Conservation (phyloP, 2,797 vertebrate genomes). For the Danio choprae region DNA sequence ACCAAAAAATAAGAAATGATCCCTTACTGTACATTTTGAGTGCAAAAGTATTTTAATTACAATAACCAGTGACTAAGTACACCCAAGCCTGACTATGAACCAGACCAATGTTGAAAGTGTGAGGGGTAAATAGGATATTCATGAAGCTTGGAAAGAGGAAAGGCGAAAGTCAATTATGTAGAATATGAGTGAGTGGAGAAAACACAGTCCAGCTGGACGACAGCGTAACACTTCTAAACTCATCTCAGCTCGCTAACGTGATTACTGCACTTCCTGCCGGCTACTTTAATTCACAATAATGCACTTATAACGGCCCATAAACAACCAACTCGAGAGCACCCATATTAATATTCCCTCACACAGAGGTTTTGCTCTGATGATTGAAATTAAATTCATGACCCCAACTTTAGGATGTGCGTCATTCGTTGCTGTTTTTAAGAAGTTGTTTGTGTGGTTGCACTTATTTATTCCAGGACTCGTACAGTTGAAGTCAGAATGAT, state of each 20-base stretch:
- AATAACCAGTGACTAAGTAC: too few species aligned
- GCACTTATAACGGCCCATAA: slow-evolving; percentile 6
- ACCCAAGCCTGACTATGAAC: background rate
- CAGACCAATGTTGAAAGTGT: background rate
- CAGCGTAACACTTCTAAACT: slow-evolving; percentile 29
- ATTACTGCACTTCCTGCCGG: slow-evolving; percentile 31
- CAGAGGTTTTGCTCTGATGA: slow-evolving; percentile 13
- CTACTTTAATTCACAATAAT: slow-evolving; percentile 40
- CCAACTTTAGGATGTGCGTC: slow-evolving; percentile 5
- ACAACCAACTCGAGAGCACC: slow-evolving; percentile 17
- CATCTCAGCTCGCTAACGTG: slow-evolving; percentile 20
- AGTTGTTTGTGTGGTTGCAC: background rate
- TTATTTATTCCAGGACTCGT: background rate
- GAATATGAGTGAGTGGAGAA: slow-evolving; percentile 20
- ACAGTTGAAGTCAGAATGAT: too few species aligned
- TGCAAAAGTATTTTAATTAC: too few species aligned
- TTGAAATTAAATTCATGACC: slow-evolving; percentile 10
- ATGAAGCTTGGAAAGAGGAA: background rate
- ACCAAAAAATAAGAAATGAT: too few species aligned
- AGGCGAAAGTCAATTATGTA: slow-evolving; percentile 7
- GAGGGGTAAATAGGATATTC: background rate
- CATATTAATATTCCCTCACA: slow-evolving; percentile 29
- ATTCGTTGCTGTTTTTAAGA: background rate
- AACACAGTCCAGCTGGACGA: slow-evolving; percentile 30
- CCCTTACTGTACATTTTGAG: too few species aligned